Conservation (phyloP, 2,888 invertebrate species). For the Arctia plantaginis region DNA sequence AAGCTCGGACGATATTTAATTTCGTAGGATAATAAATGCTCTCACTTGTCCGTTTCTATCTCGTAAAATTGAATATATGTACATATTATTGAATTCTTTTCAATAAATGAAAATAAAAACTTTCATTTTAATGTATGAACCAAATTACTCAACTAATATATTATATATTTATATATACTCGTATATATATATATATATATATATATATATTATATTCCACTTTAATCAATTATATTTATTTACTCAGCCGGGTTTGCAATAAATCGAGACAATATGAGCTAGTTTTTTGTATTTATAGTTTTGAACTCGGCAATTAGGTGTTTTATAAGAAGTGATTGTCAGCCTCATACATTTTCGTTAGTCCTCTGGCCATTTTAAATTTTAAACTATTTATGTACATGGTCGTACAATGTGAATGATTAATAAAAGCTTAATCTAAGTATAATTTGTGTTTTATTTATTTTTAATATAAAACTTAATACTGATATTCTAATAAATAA, state of each 20-base stretch:
- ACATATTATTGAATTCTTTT: no score
- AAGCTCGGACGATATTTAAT: neutral
- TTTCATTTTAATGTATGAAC: no score
- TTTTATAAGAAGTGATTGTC: conserved; percentile 54
- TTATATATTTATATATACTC: no score
- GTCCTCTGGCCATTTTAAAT: conserved; percentile 60
- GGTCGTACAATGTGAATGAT: conserved; percentile 65
- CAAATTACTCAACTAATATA: no score
- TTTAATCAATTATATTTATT: neutral
- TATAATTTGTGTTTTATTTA: conserved; percentile 30
- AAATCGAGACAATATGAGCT: neutral
- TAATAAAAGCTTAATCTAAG: conserved; percentile 68
- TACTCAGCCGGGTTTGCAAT: neutral
- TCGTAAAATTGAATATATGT: no score
- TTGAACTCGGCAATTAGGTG: neutral
- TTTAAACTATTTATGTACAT: conserved; percentile 58
- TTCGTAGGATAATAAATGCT: neutral
- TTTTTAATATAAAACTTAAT: no score
- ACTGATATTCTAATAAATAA: neutral
- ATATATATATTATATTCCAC: neutral
- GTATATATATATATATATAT: no score
- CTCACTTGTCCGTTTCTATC: neutral
- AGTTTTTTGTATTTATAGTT: neutral
- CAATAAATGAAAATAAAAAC: no score
- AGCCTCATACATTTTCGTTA: conserved; percentile 50